Conservation (phyloP, 2,888 invertebrate genomes). For the Catocala fraxini region DNA sequence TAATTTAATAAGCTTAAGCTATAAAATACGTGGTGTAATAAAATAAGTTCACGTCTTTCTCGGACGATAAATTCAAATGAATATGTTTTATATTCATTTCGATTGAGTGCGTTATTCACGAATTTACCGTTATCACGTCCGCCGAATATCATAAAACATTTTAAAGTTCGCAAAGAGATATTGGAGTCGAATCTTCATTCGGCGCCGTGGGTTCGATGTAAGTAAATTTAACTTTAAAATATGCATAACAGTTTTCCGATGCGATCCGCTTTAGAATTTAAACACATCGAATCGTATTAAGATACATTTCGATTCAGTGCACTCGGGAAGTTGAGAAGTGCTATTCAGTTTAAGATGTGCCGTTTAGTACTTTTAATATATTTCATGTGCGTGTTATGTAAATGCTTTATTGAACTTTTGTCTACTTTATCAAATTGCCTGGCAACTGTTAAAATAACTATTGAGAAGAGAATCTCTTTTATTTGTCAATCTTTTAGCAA, state of each 20-base stretch:
- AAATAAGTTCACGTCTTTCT: conserved; percentile 46
- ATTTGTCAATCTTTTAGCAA: too few species aligned
- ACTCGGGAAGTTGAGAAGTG: conserved; percentile 71
- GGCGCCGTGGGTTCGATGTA: conserved; percentile 66
- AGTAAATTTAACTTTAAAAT: conserved; percentile 87
- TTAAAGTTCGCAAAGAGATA: conserved; percentile 78
- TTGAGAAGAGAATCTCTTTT: too few species aligned
- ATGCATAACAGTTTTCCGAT: conserved; percentile 87
- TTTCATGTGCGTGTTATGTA: conserved; percentile 15
- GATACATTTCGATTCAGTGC: conserved; percentile 85
- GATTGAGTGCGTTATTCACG: conserved; percentile 64
- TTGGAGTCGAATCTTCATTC: conserved; percentile 76
- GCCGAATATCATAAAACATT: conserved; percentile 80
- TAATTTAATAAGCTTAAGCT: conserved; percentile 7
- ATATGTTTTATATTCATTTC: conserved; percentile 63
- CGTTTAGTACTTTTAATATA: conserved; percentile 21
- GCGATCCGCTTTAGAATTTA: conserved; percentile 84
- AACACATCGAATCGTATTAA: conserved; percentile 85
- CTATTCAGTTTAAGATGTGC: conserved; percentile 60
- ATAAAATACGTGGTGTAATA: conserved; percentile 47
- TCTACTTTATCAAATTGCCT: too few species aligned
- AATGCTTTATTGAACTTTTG: conserved; percentile 31
- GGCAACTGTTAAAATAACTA: too few species aligned
- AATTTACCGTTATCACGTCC: conserved; percentile 73
- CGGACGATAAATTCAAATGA: conserved; percentile 53